phyloP scores from a whole-genome alignment of 1,140 invertebrate genomes.

The Geopemphigus sp. region DNA sequence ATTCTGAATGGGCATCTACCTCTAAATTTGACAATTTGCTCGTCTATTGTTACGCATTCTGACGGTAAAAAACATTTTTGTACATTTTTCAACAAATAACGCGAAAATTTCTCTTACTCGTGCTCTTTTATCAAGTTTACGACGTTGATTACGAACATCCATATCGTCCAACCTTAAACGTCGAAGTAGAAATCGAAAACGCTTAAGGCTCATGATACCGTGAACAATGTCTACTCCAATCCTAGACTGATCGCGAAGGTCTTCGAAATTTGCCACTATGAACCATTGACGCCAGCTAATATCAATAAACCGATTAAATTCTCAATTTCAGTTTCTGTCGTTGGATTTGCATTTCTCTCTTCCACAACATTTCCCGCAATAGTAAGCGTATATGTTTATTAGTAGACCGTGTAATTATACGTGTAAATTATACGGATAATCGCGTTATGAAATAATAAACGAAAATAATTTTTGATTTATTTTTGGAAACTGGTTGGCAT shows the following conservation, averaged over 20 bases:
- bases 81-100: slow-evolving; percentile 47
- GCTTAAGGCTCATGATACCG: slow-evolving; percentile 51
- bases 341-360: slow-evolving; percentile 35
- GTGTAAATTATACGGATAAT: no score
- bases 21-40: slow-evolving; percentile 55
- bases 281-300: slow-evolving; percentile 52
- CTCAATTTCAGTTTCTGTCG: slow-evolving; percentile 50
- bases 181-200: slow-evolving; percentile 53
- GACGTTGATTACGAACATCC: slow-evolving; percentile 52
- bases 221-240: slow-evolving; percentile 52
- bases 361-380: no score
- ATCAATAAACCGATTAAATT: slow-evolving; percentile 40
- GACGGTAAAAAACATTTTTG: slow-evolving; percentile 51
- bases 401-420: no score
- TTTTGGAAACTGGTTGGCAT: no score
- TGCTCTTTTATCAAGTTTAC: slow-evolving; percentile 54
- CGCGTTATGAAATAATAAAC: no score
- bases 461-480: no score
- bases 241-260: slow-evolving; percentile 54
- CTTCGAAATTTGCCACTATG: slow-evolving; percentile 51
- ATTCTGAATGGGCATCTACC: slow-evolving; percentile 51
- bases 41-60: slow-evolving; percentile 53
- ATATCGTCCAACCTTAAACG: slow-evolving; percentile 54
- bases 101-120: slow-evolving; percentile 51
- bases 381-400: no score